A percentile compares a stretch with the other conserved stretches of the same genome.
These are phyloP conservation scores for Gryllus longicercus DNA, from an alignment of 2,888 invertebrate genomes.

Conservation along the genomic window DNA sequence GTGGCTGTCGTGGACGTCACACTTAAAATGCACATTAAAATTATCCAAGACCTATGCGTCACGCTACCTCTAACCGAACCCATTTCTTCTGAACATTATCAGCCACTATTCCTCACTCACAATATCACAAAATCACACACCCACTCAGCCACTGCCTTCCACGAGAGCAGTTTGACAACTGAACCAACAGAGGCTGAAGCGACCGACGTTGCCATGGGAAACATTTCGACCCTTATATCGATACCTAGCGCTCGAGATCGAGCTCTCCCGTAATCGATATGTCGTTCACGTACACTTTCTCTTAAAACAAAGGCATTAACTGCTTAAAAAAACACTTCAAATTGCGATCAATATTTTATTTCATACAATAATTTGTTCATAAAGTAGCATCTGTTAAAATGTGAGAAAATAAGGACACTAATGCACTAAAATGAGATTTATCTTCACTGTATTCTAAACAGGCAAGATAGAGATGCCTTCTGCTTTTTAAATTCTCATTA, in stretches of 20 bases:
- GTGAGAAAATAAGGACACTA: constrained; percentile 22
- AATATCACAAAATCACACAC: not conserved
- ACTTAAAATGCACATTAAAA: constrained; percentile 27
- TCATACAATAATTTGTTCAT: constrained; percentile 26
- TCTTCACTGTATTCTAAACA: constrained; percentile 1
- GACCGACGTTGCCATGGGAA: not conserved
- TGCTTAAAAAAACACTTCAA: too few species aligned
- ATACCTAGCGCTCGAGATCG: too few species aligned
- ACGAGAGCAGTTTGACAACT: constrained; percentile 18
- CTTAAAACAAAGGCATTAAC: too few species aligned
- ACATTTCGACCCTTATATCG: not conserved
- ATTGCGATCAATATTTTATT: not conserved
- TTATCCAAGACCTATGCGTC: constrained; percentile 18
- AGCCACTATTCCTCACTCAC: not conserved
- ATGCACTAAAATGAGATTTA: not conserved
- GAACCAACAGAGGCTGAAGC: not conserved
- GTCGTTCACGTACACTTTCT: too few species aligned
- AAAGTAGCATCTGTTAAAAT: constrained; percentile 25
- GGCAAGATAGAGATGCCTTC: not conserved
- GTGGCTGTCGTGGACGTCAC: constrained; percentile 10
- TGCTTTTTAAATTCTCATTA: too few species aligned
- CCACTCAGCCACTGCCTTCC: not conserved
- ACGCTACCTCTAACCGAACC: constrained; percentile 28
- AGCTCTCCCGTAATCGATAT: too few species aligned
- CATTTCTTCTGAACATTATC: constrained; percentile 28